A percentile compares a stretch with the other conserved stretches of the same genome.
phyloP scores from a whole-genome alignment of 1,140 invertebrate genomes.

The Lucilia sericata region DNA sequence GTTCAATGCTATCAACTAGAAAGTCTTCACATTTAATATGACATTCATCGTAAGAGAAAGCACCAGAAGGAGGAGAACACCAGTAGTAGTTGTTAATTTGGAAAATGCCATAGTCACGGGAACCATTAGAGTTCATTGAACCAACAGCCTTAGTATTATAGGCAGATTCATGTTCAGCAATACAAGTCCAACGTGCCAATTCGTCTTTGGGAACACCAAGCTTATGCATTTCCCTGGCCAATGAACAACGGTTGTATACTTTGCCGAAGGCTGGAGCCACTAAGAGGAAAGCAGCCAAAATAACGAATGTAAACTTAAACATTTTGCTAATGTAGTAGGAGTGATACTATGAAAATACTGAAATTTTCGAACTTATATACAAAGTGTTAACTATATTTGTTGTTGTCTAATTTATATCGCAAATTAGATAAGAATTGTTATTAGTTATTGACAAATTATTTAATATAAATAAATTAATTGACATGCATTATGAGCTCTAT shows the following conservation, averaged over 20 bases:
- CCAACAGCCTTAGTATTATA: constrained; percentile 49
- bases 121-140: constrained; percentile 53
- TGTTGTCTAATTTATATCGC: background rate
- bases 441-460: no score
- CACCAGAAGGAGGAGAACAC: constrained; percentile 54
- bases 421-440: no score
- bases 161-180: constrained; percentile 46
- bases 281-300: constrained; percentile 48
- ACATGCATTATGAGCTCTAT: no score
- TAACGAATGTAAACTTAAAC: constrained; percentile 51
- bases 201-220: constrained; percentile 44
- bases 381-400: background rate
- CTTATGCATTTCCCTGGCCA: constrained; percentile 55
- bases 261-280: constrained; percentile 49
- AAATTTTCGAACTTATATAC: background rate
- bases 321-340: constrained; percentile 46
- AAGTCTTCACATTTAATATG: constrained; percentile 24
- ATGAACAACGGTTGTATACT: constrained; percentile 59
- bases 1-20: constrained; percentile 47
- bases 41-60: constrained; percentile 51
- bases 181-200: constrained; percentile 47
- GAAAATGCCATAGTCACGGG: constrained; percentile 59
- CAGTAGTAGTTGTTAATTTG: constrained; percentile 62
- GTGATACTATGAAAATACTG: background rate
- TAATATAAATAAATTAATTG: no score